Conservation (phyloP, 2,113 vertebrate species). For the Nothocercus nigrocapillus region DNA sequence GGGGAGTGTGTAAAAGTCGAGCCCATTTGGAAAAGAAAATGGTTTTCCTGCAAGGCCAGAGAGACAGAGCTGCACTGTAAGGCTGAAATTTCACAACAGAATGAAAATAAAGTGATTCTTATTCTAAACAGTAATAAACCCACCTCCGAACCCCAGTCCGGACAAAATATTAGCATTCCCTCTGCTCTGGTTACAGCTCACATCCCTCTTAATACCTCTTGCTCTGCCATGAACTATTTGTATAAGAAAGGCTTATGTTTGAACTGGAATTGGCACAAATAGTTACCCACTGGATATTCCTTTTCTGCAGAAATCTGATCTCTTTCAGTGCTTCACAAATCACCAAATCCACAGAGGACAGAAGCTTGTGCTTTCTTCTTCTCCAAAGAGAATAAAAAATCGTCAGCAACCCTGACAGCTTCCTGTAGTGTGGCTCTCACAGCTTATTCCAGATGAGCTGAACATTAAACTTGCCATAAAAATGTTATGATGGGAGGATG, state of each 20-base stretch:
- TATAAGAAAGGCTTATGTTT: constrained; percentile 59
- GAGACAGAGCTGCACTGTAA: constrained; percentile 19
- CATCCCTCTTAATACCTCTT: constrained; percentile 18
- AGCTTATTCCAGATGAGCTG: constrained; percentile 52
- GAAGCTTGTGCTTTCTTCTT: constrained; percentile 52
- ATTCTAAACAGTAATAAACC: constrained; percentile 59
- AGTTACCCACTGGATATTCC: constrained; percentile 62
- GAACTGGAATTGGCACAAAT: constrained; percentile 67
- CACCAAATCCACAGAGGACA: constrained; percentile 46
- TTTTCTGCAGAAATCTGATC: constrained; percentile 67
- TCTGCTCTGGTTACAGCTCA: constrained; percentile 43
- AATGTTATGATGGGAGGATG: constrained; percentile 60
- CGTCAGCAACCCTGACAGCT: constrained; percentile 62
- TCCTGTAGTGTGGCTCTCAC: constrained; percentile 29
- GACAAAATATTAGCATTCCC: constrained; percentile 38
- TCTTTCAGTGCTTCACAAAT: constrained; percentile 64
- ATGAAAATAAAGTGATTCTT: constrained; percentile 59
- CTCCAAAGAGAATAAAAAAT: constrained; percentile 64
- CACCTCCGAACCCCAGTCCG: constrained; percentile 35
- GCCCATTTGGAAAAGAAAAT: constrained; percentile 1
- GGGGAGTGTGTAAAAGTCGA: background rate
- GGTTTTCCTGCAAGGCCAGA: background rate
- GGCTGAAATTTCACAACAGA: constrained; percentile 66
- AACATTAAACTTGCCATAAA: constrained; percentile 69
- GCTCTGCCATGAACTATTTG: constrained; percentile 49